Base-by-base conservation (phyloP, 2,797 vertebrate genomes). In the Centroberyx gerrardi region DNA sequence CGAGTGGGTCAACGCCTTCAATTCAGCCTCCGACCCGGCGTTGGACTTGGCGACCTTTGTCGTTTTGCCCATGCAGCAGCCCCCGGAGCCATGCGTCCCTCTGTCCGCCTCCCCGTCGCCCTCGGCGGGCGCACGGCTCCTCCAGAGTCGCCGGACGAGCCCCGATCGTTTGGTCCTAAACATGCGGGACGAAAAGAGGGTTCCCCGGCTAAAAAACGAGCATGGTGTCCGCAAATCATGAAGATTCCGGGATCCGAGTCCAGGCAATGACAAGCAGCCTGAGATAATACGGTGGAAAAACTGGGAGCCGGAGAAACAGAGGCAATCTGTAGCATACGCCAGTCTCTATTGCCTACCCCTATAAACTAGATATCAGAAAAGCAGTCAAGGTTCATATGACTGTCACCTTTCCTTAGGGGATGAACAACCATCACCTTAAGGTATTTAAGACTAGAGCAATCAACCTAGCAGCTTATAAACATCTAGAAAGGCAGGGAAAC, bases 101-200 rank as follows among this genome's bases (percentile, higher is more conserved):
- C 93, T 93, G 83, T 94, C 94, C 89, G 95, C 92, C 94, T 96
- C 96, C 91, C 96, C 96, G 95, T 97, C 96, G 92, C 95, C 95
- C 92, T 97, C 96, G 93, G 95, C 97, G 95, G 97, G 96, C 94
- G 97, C 97, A 67, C 97, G 97, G 95, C 96, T 98, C 95, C 97
- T 95, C 97, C 97, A 99, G 91, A 99, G 97, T 96, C 97, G 96
- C 95, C 97, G 97, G 95, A 98, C 96, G 94, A 98, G 97, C 96
- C 96, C 96, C 95, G 97, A 97, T 93, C 97, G 97, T 98, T 98
- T 98, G 97, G 97, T 98, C 97, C 97, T 97, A 95, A 99, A 98
- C 97, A 99, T 99, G 95, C 97, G 97, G 97, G 97, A 97, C 95
- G 96, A 95, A 94, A 96, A 95, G 95, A 96, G 93, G 95, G 94